Base-by-base conservation (phyloP, 1,140 invertebrate genomes). In the Cotesia glomerata region DNA sequence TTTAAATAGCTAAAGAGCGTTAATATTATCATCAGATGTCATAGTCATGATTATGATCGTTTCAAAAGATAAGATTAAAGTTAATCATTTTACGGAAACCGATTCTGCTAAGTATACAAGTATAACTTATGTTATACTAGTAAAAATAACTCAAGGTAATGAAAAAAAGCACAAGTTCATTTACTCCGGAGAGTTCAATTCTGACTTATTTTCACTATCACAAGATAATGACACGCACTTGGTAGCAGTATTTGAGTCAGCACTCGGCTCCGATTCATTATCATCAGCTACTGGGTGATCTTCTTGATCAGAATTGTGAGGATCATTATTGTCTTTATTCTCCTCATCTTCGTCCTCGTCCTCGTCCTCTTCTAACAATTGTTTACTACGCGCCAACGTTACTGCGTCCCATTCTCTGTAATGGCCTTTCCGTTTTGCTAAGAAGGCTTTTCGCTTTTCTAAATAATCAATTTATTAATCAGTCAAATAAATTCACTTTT, bases 331-430 rank as follows among this genome's bases (percentile, higher is more conserved):
- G 1, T 93, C 92, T 67, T 35, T 71, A 4, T 89, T 85, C 14
- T 88, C 93, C 26, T 94, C 92, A 64, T 97, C 88, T n/a, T 91
- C 89, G 1, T 92, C 91, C 0, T 94, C 93, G 2, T 94, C 94
- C 0, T 96, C 95, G 11, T 96, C 95, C 18, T 95, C 93, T 72
- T 98, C 96, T 80, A 97, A 93, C 72, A 95, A 91, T 88, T 98
- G 91, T 69, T 97, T 88, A 86, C 98, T 94, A 77, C 95, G 88
- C 3, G 96, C 95, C 75, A 98, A 85, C 85, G 97, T 95, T 0
- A 98, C 92, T 4, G 96, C 96, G 84, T 97, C 93, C 85, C 95
- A 98, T 86, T 99, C 98, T 85, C 98, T 97, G 86, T 99, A 99
- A 84, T 99, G 98, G 73, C 94, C 91, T 88, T 97, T 98, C 68